Base-by-base conservation (phyloP, 2,888 invertebrate species). In the Gymnosoma rotundatum region DNA sequence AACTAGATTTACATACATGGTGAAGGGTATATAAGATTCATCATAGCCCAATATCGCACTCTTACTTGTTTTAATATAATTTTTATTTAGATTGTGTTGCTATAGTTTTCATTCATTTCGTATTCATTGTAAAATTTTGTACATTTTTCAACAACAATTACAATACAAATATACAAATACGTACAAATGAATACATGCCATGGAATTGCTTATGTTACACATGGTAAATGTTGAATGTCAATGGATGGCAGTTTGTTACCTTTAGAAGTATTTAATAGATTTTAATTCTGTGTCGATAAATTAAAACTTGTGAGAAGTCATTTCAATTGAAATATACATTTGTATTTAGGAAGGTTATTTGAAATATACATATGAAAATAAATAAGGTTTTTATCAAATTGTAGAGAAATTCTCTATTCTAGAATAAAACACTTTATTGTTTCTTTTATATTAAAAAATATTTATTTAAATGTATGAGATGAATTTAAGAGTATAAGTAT, bases 111-210 rank as follows among this genome's bases (percentile, higher is more conserved):
- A 10, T 72, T 60, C 20, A 20, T 20, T 61, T 61, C n/a, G 20
- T 36, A 3, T 61, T 69, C n/a, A 12, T 25, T 78, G 10, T 67
- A 38, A 20, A 45, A 38, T 8, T 58, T 45, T 60, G 38, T 69
- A 21, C 16, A 50, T 73, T 45, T 76, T 82, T 73, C 61, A 78
- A 52, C 45, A 48, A 66, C 60, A 66, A 54, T 82, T 60, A 45
- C 70, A n/a, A 52, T 45, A 36, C 45, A 76, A 64, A 60, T 20
- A 50, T 48, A 45, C 20, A 66, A 63, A 42, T 9, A 10, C 3
- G 14, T 18, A 56, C 16, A 70, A 45, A 48, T 25, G 10, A 21
- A 45, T 25, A 21, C 42, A 42, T 2, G 42, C 12, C 4, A 12
- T 42, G 12, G 10, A 42, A 42, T 12, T 42, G 42, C 12, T 42